Percentiles rank a stretch among this genome's conserved stretches.
Conservation (phyloP, 2,113 vertebrate genomes). For the Psammodynastes pulverulentus region DNA sequence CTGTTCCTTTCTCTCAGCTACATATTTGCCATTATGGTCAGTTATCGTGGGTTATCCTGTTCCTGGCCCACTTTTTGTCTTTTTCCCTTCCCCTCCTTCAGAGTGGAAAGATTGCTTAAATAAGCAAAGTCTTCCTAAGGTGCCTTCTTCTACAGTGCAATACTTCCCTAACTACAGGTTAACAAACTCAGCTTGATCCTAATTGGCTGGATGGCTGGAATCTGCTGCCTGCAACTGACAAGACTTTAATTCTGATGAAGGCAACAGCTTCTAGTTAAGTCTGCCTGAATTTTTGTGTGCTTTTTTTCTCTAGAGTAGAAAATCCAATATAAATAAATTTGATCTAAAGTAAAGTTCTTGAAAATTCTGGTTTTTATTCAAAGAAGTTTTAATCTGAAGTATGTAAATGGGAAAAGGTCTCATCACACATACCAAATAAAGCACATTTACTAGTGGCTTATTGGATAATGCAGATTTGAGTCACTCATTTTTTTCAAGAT, state of each 20-base stretch:
- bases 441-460: not conserved
- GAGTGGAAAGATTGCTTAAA: not conserved
- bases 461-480: not conserved
- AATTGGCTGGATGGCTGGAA: not conserved
- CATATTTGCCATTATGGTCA: not conserved
- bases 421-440: not conserved
- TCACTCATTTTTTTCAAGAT: not conserved
- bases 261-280: constrained; percentile 53
- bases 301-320: not conserved
- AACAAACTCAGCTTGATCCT: not conserved
- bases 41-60: not conserved
- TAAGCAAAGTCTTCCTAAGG: not conserved
- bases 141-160: not conserved
- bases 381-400: not conserved
- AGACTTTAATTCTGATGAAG: constrained; percentile 39
- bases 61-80: not conserved
- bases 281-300: not conserved
- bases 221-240: not conserved
- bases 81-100: not conserved
- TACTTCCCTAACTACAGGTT: not conserved
- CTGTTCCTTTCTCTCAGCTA: not conserved
- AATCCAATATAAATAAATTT: not conserved
- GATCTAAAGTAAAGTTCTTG: not conserved
- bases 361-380: not conserved
- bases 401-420: not conserved